Percentiles rank a stretch among this genome's conserved stretches.
These are phyloP conservation scores for Polypterus bichir DNA, from an alignment of 2,113 vertebrate genomes.

Conservation along the genomic window DNA sequence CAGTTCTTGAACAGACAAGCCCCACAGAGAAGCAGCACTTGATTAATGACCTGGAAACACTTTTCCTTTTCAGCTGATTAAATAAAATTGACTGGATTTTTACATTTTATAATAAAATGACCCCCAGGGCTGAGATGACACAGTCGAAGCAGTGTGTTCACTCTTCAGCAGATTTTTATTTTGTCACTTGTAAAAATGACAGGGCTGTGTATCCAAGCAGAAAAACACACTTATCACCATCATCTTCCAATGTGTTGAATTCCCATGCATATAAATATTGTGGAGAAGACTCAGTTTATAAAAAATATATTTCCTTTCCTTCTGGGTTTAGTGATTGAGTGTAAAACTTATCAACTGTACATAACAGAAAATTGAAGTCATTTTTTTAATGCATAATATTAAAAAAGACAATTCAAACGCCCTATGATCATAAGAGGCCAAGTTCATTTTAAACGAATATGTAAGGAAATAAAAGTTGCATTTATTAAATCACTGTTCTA, in stretches of 20 bases:
- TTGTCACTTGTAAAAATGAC: conserved; percentile 76
- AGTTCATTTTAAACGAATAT: no score
- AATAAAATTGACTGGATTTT: conserved; percentile 94
- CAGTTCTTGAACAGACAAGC: conserved; percentile 69
- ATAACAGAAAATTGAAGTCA: no score
- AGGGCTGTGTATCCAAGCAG: conserved; percentile 77
- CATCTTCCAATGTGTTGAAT: conserved; percentile 58
- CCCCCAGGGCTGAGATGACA: conserved; percentile 69
- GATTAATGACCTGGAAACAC: conserved; percentile 94
- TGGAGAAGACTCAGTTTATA: no score
- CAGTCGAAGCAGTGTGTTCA: conserved; percentile 71
- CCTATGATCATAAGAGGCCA: no score
- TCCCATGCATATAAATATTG: conserved; percentile 47
- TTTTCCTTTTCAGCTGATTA: conserved; percentile 95
- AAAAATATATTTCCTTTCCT: no score
- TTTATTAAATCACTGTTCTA: no score
- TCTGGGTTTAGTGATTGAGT: no score
- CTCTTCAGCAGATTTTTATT: conserved; percentile 74
- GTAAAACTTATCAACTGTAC: no score
- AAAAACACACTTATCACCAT: conserved; percentile 77
- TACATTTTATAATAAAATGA: conserved; percentile 95
- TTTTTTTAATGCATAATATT: no score
- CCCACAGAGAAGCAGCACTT: conserved; percentile 67
- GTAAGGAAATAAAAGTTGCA: no score
- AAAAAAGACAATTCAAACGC: no score